Base-by-base conservation (phyloP, 2,113 vertebrate species). In the Neopipo cinnamomea region DNA sequence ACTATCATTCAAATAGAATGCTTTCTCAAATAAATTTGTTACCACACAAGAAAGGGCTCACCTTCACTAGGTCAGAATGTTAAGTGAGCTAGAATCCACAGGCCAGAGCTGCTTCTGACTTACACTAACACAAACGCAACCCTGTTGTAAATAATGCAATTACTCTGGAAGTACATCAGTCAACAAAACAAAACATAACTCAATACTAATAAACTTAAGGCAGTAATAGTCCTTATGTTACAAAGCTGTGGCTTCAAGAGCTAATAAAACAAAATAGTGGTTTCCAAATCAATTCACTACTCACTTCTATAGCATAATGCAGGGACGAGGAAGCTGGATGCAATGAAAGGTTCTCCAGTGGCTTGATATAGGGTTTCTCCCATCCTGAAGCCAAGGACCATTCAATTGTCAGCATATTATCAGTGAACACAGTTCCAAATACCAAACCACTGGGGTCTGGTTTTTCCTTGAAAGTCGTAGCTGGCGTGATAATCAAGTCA, bases 361-460 rank as follows among this genome's bases (percentile, higher is more conserved):
- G 99, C 89, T 96, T 98, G 71, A 99, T 99, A 11, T 50, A 96
- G 4, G 99, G 99, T 52, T 97, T 97, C 97, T 98, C 97, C 99
- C 99, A 99, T 56, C 99, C 99, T 30, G 91, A 98, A 9, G 88
- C 79, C 9, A 30, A 79, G 33, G 98, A 98, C 99, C 99, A 99
- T 88, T 99, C 98, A 31, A 99, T 96, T 19, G 87, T 98, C 94
- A 99, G 89, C 99, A 99, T 99, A 96, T 99, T 99, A 95, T 99
- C 99, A 4, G 98, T 99, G 97, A 99, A 99, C 58, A 98, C 97
- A 2, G 97, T 95, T 77, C 99, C 99, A 37, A 99, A 99, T 12
- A 97, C 96, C 41, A 98, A 91, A 39, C 91, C 96, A 18, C 31
- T 88, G 7, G 97, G 93, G 39, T 99, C 98, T 9, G 98, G 98